Conservation (phyloP, 2,797 vertebrate species). For the Bucorvus abyssinicus region DNA sequence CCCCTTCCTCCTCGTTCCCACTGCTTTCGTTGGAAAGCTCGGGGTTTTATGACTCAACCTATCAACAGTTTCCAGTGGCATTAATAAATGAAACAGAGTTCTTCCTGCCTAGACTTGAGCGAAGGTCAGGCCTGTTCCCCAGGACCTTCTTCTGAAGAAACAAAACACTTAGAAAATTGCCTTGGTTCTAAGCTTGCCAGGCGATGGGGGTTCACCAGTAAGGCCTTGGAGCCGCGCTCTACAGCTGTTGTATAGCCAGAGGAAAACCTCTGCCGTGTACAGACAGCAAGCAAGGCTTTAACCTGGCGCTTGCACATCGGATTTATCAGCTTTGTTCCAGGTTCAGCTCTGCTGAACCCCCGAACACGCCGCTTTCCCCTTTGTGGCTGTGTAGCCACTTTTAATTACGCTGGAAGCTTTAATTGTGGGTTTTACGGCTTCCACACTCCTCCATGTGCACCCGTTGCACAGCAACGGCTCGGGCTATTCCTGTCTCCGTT, state of each 20-base stretch:
- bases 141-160: background rate
- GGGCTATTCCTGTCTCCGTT: background rate
- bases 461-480: background rate
- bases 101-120: background rate
- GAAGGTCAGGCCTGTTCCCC: background rate
- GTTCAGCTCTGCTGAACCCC: background rate
- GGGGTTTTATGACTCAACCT: background rate
- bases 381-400: background rate
- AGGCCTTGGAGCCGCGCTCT: background rate
- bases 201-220: background rate
- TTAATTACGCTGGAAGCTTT: background rate
- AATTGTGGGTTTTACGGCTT: background rate
- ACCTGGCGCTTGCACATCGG: rapidly evolving
- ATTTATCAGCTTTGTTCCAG: background rate
- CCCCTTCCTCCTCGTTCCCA: background rate
- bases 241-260: background rate
- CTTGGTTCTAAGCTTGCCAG: background rate
- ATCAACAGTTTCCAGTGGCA: background rate
- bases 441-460: background rate
- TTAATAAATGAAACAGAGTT: background rate
- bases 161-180: background rate
- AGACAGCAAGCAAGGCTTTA: background rate
- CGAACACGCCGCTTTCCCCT: background rate
- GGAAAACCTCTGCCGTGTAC: background rate
- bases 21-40: background rate